phyloP scores from a whole-genome alignment of 2,888 invertebrate species.

The Lordiphosa andalusiaca region DNA sequence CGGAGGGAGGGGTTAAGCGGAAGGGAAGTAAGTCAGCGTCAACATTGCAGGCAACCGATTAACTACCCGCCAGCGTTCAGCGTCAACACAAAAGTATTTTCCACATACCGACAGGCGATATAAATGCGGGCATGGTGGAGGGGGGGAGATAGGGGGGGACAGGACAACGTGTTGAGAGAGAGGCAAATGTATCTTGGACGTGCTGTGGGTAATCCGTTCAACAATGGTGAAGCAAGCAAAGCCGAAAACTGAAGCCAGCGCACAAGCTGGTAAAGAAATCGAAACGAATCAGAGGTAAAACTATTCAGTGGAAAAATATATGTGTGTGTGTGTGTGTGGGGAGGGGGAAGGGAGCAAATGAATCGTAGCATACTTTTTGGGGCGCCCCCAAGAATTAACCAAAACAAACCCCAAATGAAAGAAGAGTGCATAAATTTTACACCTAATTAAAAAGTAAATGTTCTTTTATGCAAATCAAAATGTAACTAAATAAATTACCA shows the following conservation, averaged over 20 bases:
- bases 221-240: slow-evolving; percentile 21
- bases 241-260: slow-evolving; percentile 1
- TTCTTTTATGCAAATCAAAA: slow-evolving; percentile 74
- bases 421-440: slow-evolving; percentile 72
- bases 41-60: slow-evolving; percentile 61
- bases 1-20: not conserved
- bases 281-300: slow-evolving; percentile 11
- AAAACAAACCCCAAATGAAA: slow-evolving; percentile 34
- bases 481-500: slow-evolving; percentile 68
- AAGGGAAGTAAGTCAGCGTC: slow-evolving; percentile 39
- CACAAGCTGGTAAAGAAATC: slow-evolving; percentile 4
- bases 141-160: slow-evolving; percentile 7
- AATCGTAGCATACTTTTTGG: too few species aligned
- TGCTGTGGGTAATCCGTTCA: slow-evolving; percentile 48
- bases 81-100: slow-evolving; percentile 60
- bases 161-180: slow-evolving; percentile 50
- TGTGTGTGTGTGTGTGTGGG: too few species aligned
- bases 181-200: slow-evolving; percentile 70
- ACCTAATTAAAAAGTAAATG: slow-evolving; percentile 75
- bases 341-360: too few species aligned
- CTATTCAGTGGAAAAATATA: slow-evolving; percentile 1
- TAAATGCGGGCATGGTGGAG: slow-evolving; percentile 19
- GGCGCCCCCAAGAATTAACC: too few species aligned
- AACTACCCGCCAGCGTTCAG: slow-evolving; percentile 61
- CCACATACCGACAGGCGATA: slow-evolving; percentile 59